phyloP scores from a whole-genome alignment of 2,113 vertebrate species.

The Thymallus thymallus region DNA sequence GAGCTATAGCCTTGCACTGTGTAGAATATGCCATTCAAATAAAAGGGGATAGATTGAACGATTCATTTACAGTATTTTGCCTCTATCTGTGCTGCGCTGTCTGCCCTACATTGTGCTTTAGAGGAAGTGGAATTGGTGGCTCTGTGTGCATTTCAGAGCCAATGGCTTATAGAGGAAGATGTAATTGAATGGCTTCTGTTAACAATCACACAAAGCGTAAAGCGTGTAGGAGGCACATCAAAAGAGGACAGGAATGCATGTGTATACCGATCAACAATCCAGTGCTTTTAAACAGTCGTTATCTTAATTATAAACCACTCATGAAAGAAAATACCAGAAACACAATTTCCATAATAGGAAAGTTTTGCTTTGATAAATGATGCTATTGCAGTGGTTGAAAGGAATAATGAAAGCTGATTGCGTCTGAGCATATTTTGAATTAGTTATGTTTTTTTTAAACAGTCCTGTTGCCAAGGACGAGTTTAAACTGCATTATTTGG shows the following conservation, averaged over 20 bases:
- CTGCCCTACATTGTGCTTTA: conserved; percentile 3
- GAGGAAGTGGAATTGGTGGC: neutral
- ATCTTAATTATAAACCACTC: conserved; percentile 55
- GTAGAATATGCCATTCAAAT: conserved; percentile 22
- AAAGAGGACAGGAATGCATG: conserved; percentile 28
- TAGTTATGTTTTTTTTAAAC: conserved; percentile 64
- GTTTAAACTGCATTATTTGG: conserved; percentile 71
- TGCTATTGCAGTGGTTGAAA: conserved; percentile 55
- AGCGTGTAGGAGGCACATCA: conserved; percentile 34
- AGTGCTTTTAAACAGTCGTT: conserved; percentile 55
- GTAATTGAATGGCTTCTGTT: conserved; percentile 21
- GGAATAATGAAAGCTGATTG: conserved; percentile 57
- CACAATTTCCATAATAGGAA: conserved; percentile 52
- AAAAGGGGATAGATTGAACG: conserved; percentile 25
- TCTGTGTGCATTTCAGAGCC: neutral
- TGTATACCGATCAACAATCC: conserved; percentile 54
- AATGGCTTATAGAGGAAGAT: neutral
- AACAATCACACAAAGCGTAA: conserved; percentile 12
- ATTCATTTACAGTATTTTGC: conserved; percentile 12
- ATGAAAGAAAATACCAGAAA: conserved; percentile 46
- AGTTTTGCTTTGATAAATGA: conserved; percentile 53
- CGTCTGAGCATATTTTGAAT: conserved; percentile 65
- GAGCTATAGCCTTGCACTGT: neutral
- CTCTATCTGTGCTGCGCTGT: conserved; percentile 23
- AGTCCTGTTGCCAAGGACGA: conserved; percentile 64